Percentiles rank a stretch among this genome's conserved stretches.
Evolutionary conservation across 2,888 invertebrate genomes (phyloP).

Genomic region (Iphiclides podalirius): DNA sequence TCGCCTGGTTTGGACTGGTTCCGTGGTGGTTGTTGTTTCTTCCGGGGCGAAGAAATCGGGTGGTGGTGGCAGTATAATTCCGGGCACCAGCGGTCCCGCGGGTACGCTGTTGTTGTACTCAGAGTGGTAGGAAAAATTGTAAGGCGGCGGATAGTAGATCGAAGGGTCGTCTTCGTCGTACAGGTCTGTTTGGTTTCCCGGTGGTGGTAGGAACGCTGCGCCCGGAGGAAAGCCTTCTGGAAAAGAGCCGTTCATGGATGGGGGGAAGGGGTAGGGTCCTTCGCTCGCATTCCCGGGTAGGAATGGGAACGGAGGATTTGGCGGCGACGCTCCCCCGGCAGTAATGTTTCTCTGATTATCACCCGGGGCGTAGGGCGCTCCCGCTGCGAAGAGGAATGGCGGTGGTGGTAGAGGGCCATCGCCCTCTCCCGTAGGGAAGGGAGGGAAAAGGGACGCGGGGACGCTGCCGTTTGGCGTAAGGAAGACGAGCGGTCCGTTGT

Average conservation of each 20-base stretch:
- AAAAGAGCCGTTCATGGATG: conserved; percentile 80
- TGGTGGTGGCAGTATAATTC: conserved; percentile 92
- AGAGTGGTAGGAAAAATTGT: conserved; percentile 90
- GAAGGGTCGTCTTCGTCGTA: conserved; percentile 95
- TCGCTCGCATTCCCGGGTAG: conserved; percentile 80
- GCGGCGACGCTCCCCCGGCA: conserved; percentile 83
- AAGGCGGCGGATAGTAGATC: conserved; percentile 94
- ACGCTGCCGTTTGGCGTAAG: conserved; percentile 89
- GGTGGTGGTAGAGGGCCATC: conserved; percentile 74
- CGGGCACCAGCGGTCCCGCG: conserved; percentile 92
- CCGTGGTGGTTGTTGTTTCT: conserved; percentile 73
- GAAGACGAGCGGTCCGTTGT: conserved; percentile 92
- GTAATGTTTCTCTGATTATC: conserved; percentile 83
- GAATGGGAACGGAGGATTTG: conserved; percentile 83
- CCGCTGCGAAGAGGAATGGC: conserved; percentile 81
- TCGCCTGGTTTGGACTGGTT: conserved; percentile 50
- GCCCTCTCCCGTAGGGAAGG: conserved; percentile 83
- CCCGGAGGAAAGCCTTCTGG: conserved; percentile 79
- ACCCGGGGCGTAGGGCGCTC: conserved; percentile 77
- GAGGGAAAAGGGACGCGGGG: conserved; percentile 84
- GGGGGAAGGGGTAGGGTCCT: conserved; percentile 76
- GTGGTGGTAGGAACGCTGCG: conserved; percentile 83
- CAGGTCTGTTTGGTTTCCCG: conserved; percentile 86
- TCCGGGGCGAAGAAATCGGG: conserved; percentile 91
- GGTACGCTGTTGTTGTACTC: conserved; percentile 89